These are phyloP conservation scores for Fabriciana adippe DNA, from an alignment of 2,888 invertebrate genomes.

Conservation along the genomic window DNA sequence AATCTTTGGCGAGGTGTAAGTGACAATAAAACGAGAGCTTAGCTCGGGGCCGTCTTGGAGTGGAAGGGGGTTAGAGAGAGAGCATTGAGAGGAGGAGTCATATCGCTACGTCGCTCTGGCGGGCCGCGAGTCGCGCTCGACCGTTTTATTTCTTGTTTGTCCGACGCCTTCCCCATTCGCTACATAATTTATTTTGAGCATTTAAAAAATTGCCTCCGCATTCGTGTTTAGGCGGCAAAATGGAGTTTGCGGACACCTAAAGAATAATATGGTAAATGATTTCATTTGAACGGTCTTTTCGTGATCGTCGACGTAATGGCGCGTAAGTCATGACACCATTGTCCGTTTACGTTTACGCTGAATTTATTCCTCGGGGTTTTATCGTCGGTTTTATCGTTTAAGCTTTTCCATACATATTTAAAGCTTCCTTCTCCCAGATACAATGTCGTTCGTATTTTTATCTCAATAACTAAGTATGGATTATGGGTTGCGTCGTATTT, in stretches of 20 bases:
- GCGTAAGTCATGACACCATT: slow-evolving; percentile 64
- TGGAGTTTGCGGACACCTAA: slow-evolving; percentile 70
- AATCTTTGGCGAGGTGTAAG: slow-evolving; percentile 76
- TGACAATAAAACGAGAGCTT: slow-evolving; percentile 81
- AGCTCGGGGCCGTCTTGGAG: slow-evolving; percentile 79
- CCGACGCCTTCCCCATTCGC: slow-evolving; percentile 68
- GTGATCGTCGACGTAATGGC: slow-evolving; percentile 71
- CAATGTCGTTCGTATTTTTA: slow-evolving; percentile 26
- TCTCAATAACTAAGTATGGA: background rate
- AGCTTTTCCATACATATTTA: slow-evolving; percentile 69
- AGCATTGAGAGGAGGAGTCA: slow-evolving; percentile 52
- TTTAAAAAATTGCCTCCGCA: slow-evolving; percentile 78
- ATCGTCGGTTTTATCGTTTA: slow-evolving; percentile 65
- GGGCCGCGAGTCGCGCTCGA: slow-evolving; percentile 59
- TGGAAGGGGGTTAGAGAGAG: slow-evolving; percentile 50
- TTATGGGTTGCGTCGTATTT: background rate
- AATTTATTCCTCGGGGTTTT: slow-evolving; percentile 64
- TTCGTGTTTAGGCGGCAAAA: slow-evolving; percentile 69
- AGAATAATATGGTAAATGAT: slow-evolving; percentile 79
- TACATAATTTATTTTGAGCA: slow-evolving; percentile 81
- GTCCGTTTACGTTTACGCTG: slow-evolving; percentile 70
- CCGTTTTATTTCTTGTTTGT: slow-evolving; percentile 78
- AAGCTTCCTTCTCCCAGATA: slow-evolving; percentile 48
- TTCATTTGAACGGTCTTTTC: slow-evolving; percentile 74
- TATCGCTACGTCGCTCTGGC: slow-evolving; percentile 58